phyloP scores from a whole-genome alignment of 2,888 invertebrate genomes.

The Antheraea yamamai region DNA sequence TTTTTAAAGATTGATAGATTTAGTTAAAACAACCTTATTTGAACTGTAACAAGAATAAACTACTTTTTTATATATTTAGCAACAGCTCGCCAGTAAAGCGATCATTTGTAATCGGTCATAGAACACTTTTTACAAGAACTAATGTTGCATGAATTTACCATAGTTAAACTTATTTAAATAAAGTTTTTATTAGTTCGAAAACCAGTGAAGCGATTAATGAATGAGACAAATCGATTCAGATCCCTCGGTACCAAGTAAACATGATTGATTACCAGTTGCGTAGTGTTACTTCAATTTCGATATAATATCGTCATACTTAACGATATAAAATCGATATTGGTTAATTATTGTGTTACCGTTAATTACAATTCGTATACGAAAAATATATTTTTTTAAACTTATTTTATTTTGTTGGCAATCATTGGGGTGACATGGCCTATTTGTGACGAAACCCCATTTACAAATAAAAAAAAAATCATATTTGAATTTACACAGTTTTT shows the following conservation, averaged over 20 bases:
- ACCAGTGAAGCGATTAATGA: conserved; percentile 21
- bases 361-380: background rate
- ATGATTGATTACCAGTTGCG: background rate
- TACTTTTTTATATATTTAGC: background rate
- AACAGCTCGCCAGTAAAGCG: background rate
- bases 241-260: background rate
- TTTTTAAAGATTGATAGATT: background rate
- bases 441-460: too few relatives aligned
- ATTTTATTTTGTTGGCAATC: too few relatives aligned
- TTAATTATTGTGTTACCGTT: background rate
- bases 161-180: conserved; percentile 2
- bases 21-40: background rate
- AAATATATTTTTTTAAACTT: too few relatives aligned
- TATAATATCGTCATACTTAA: background rate
- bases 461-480: too few relatives aligned
- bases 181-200: conserved; percentile 4
- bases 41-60: background rate
- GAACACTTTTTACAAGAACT: conserved; percentile 3
- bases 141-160: conserved; percentile 2
- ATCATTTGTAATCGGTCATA: background rate
- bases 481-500: too few relatives aligned
- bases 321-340: background rate
- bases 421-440: too few relatives aligned
- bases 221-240: conserved; percentile 29
- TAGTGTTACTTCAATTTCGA: background rate